These are phyloP conservation scores for Hyperopisus bebe DNA, from an alignment of 2,113 vertebrate species.

Conservation along the genomic window DNA sequence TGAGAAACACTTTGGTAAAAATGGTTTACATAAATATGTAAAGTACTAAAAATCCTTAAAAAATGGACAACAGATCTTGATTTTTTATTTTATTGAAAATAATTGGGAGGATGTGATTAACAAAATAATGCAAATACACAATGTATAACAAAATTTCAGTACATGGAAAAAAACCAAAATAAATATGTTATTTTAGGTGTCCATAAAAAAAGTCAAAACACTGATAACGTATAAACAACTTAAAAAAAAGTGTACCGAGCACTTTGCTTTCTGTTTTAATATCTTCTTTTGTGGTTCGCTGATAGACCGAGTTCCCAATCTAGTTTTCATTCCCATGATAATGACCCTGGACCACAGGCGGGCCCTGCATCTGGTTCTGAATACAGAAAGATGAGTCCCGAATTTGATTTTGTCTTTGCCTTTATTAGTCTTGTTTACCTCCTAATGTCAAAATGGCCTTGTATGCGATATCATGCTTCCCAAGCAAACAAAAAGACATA, in stretches of 20 bases:
- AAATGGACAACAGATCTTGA: neutral
- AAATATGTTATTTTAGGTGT: slow-evolving; percentile 62
- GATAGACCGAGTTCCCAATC: slow-evolving; percentile 39
- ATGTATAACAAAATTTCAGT: slow-evolving; percentile 64
- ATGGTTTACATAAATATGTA: neutral
- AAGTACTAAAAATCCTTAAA: neutral
- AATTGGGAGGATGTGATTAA: slow-evolving; percentile 30
- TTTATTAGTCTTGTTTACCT: slow-evolving; percentile 6
- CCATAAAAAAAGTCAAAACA: slow-evolving; percentile 78
- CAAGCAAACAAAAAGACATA: slow-evolving; percentile 26
- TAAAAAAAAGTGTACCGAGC: slow-evolving; percentile 59
- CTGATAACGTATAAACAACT: slow-evolving; percentile 68
- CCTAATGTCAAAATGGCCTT: slow-evolving; percentile 26
- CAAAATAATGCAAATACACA: slow-evolving; percentile 36
- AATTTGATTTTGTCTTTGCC: slow-evolving; percentile 27
- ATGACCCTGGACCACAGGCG: neutral
- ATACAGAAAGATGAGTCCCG: slow-evolving; percentile 45
- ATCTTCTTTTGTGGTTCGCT: slow-evolving; percentile 28
- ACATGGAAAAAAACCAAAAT: slow-evolving; percentile 76
- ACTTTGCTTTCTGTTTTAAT: slow-evolving; percentile 49
- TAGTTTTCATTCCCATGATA: slow-evolving; percentile 11
- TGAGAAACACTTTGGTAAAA: neutral
- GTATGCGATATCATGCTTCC: slow-evolving; percentile 3
- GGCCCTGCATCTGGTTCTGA: slow-evolving; percentile 35
- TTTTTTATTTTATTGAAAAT: slow-evolving; percentile 37